Conservation (phyloP, 2,113 vertebrate genomes). For the Cephalopholis sonnerati region DNA sequence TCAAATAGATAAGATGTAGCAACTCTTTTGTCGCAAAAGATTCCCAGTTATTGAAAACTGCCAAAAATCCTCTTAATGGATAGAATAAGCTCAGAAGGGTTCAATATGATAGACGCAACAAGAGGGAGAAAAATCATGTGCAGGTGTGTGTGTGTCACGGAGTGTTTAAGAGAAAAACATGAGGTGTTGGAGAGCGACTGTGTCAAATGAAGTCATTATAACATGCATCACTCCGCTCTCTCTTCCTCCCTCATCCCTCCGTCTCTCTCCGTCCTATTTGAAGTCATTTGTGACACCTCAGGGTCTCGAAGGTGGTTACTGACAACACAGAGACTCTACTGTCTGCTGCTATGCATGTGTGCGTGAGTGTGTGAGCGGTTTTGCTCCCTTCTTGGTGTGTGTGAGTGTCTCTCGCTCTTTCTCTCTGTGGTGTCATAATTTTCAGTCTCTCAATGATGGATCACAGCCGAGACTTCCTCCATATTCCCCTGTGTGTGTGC, state of each 20-base stretch:
- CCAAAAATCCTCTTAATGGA: slow-evolving; percentile 51
- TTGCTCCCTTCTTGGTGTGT: slow-evolving; percentile 16
- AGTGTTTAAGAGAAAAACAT: slow-evolving; percentile 34
- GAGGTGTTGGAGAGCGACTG: slow-evolving; percentile 19
- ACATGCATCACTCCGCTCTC: slow-evolving; percentile 46
- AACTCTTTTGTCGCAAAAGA: neutral
- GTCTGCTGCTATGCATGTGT: slow-evolving; percentile 37
- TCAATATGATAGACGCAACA: slow-evolving; percentile 15
- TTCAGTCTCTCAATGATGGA: slow-evolving; percentile 59
- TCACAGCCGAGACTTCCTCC: slow-evolving; percentile 67
- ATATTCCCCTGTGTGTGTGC: slow-evolving; percentile 47
- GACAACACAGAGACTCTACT: slow-evolving; percentile 68
- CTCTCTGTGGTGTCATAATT: slow-evolving; percentile 62
- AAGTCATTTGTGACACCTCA: slow-evolving; percentile 75
- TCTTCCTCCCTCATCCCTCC: slow-evolving; percentile 46
- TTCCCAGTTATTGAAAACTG: slow-evolving; percentile 34
- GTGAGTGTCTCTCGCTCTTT: slow-evolving; percentile 6
- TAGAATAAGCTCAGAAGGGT: slow-evolving; percentile 14
- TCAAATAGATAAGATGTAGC: slow-evolving; percentile 9
- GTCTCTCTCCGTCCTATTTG: slow-evolving; percentile 53
- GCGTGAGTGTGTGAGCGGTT: slow-evolving; percentile 10
- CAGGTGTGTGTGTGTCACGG: slow-evolving; percentile 7
- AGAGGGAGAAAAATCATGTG: neutral
- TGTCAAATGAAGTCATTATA: slow-evolving; percentile 63
- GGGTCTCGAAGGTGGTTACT: slow-evolving; percentile 68